Conservation (phyloP, 2,113 vertebrate species). For the Etheostoma spectabile region DNA sequence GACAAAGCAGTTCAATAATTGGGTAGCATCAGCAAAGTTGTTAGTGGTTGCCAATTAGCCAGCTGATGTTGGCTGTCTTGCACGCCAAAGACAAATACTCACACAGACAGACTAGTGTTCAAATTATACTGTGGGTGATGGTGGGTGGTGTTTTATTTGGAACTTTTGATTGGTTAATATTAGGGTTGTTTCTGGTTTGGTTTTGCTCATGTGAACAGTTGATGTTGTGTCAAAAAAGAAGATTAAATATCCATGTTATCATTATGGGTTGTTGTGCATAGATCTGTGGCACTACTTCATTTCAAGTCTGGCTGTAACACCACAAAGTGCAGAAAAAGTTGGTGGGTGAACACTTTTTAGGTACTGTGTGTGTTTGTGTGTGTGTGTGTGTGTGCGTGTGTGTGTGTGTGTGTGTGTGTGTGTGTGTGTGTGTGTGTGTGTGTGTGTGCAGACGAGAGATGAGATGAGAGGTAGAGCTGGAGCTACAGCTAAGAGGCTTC, state of each 20-base stretch:
- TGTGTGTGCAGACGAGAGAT: conserved; percentile 56
- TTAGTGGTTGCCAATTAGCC: conserved; percentile 11
- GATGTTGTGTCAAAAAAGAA: neutral
- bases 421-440: conserved; percentile 52
- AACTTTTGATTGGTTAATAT: too few species aligned
- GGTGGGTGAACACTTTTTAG: conserved; percentile 50
- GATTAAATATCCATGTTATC: neutral
- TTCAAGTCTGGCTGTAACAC: conserved; percentile 43
- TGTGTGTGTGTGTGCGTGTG: conserved; percentile 43
- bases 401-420: conserved; percentile 52
- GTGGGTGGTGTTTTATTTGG: neutral
- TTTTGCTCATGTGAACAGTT: neutral
- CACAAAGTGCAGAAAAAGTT: conserved; percentile 59
- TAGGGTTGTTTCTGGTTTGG: too few species aligned
- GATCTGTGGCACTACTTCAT: conserved; percentile 32
- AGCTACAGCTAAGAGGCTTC: conserved; percentile 80
- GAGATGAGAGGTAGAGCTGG: conserved; percentile 63
- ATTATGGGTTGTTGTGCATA: conserved; percentile 6
- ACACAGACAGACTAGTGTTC: neutral
- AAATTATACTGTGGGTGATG: neutral
- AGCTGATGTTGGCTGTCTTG: conserved; percentile 17
- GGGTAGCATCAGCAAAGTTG: conserved; percentile 12
- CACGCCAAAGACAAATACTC: conserved; percentile 5
- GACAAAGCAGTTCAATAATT: conserved; percentile 29
- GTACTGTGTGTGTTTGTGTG: conserved; percentile 46